Percentiles rank a stretch among this genome's conserved stretches.
Evolutionary conservation across 2,797 vertebrate genomes (phyloP).

Genomic region (Melanotaenia trifasciata): DNA sequence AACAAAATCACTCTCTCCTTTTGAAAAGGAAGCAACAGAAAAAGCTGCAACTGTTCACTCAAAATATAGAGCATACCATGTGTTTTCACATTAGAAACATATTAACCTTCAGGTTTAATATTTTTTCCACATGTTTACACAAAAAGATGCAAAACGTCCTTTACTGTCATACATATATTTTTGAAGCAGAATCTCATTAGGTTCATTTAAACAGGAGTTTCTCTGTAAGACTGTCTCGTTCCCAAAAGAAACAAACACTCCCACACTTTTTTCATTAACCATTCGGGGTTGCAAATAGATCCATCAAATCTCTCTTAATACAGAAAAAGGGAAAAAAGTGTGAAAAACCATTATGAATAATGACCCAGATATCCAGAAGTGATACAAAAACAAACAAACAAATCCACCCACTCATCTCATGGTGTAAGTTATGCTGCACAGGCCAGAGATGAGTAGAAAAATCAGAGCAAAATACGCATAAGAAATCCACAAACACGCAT

Average conservation of each 20-base stretch:
- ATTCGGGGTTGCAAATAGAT: constrained; percentile 12
- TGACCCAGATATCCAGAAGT: constrained; percentile 60
- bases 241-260: constrained; percentile 34
- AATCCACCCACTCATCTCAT: constrained; percentile 41
- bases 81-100: no score
- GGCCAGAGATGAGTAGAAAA: constrained; percentile 38
- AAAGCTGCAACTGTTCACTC: no score
- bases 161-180: background rate
- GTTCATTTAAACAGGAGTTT: constrained; percentile 23
- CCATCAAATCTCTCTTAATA: constrained; percentile 42
- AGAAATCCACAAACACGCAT: constrained; percentile 7
- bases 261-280: constrained; percentile 34
- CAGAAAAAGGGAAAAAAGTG: constrained; percentile 2
- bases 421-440: constrained; percentile 35
- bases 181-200: constrained; percentile 34
- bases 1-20: no score
- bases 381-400: constrained; percentile 63
- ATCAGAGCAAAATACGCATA: constrained; percentile 13
- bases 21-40: no score
- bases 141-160: constrained; percentile 6
- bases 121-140: background rate
- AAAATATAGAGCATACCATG: no score
- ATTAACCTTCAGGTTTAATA: background rate
- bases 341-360: constrained; percentile 34
- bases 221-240: constrained; percentile 1